Base-by-base conservation (phyloP, 2,113 vertebrate genomes). In the Pterocles burchelli region DNA sequence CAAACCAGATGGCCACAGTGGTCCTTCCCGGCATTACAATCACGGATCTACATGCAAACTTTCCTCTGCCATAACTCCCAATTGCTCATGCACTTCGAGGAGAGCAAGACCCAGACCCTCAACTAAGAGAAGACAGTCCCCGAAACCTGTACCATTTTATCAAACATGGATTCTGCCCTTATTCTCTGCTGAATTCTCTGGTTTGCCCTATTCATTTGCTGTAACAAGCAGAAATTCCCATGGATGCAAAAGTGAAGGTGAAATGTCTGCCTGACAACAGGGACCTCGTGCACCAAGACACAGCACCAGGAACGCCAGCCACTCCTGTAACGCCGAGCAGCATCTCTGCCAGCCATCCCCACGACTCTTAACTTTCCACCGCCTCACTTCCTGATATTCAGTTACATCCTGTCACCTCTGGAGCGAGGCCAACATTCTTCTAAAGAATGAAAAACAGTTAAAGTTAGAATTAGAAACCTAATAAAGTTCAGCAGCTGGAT, bases 401-500 rank as follows among this genome's bases (percentile, higher is more conserved):
- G 36, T 91, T 90, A 66, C 10, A 29, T 67, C 45, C 76, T 62
- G 52, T 81, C 11, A 7, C 48, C 57, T 41, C 67, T 89, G 92
- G 33, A 51, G 43, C 1, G 1, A 81, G 36, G 55, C 84, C 82
- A 52, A 48, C 16, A 21, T 52, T 87, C 54, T 92, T 72, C 70
- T 78, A 13, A 87, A 96, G 82, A 94, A 82, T 51, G 41, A 91
- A 68, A 84, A 92, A 24, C 70, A 92, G 68, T 48, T 76, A 24
- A 88, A 87, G 58, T 78, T 83, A 94, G 88, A 95, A 96, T 90
- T 15, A 80, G 55, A 82, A 96, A 74, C 92, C 24, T 62, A 31
- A 21, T 63, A 7, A 90, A 77, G 29, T 92, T 96, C 95, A 93
- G 76, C 88, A 94, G 75, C 58, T 77, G 91, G 90, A 93, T 97